Percentiles rank a stretch among this genome's conserved stretches.
phyloP scores from a whole-genome alignment of 2,888 invertebrate species.

The Pherbina coryleti region DNA sequence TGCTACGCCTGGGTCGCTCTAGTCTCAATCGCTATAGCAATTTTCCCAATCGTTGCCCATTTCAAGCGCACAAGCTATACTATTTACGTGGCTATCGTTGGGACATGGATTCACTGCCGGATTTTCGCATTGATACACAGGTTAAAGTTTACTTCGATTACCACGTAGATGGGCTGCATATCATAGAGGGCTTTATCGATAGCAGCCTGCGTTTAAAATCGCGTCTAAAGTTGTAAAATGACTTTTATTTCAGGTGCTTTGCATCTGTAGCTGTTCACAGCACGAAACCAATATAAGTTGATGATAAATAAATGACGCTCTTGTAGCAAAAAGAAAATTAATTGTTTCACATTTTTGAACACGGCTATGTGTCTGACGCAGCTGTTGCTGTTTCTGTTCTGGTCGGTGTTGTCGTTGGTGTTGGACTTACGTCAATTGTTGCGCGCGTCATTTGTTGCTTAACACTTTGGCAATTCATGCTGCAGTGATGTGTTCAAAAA shows the following conservation, averaged over 20 bases:
- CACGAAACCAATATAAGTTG: not conserved
- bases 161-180: not conserved
- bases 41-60: constrained; percentile 46
- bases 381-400: not conserved
- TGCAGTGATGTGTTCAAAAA: not conserved
- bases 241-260: not conserved
- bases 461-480: not conserved
- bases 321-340: constrained; percentile 55
- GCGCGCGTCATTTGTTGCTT: constrained; percentile 5
- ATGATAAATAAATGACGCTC: not conserved
- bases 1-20: constrained; percentile 46
- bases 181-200: not conserved
- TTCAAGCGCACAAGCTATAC: constrained; percentile 40
- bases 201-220: constrained; percentile 2
- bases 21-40: constrained; percentile 47
- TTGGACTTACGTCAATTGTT: constrained; percentile 22
- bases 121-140: constrained; percentile 45
- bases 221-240: not conserved
- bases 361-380: constrained; percentile 50
- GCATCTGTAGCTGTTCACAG: not conserved
- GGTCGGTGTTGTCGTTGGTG: not conserved
- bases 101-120: constrained; percentile 49
- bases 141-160: not conserved
- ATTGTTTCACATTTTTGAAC: constrained; percentile 65
- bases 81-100: constrained; percentile 48